Percentiles rank a stretch among this genome's conserved stretches.
These are phyloP conservation scores for Meteorus cinctellus DNA, from an alignment of 2,888 invertebrate genomes.

Conservation along the genomic window DNA sequence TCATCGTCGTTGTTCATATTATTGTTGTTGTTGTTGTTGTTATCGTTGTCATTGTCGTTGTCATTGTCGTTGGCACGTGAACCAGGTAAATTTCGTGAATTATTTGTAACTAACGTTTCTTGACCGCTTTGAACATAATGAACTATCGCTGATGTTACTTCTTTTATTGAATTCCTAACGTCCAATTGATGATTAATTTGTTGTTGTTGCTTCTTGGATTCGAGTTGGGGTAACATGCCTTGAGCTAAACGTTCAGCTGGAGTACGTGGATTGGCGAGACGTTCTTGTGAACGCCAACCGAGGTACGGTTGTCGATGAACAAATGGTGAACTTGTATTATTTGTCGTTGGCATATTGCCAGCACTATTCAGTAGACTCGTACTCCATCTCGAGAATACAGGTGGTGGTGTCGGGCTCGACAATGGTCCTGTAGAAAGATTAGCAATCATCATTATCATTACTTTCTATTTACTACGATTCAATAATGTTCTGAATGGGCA, in stretches of 20 bases:
- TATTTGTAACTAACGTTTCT: slow-evolving; percentile 64
- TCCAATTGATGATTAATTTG: slow-evolving; percentile 72
- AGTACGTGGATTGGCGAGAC: slow-evolving; percentile 84
- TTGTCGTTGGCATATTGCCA: slow-evolving; percentile 73
- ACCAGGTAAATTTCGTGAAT: slow-evolving; percentile 65
- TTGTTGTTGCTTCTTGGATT: slow-evolving; percentile 60
- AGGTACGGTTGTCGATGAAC: slow-evolving; percentile 91
- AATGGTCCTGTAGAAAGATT: slow-evolving; percentile 65
- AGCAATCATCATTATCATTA: neutral
- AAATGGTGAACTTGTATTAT: slow-evolving; percentile 80
- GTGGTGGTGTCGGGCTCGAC: slow-evolving; percentile 73
- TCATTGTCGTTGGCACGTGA: slow-evolving; percentile 68
- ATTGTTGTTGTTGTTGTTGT: slow-evolving; percentile 64
- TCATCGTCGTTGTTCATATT: slow-evolving; percentile 63
- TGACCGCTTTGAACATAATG: slow-evolving; percentile 84
- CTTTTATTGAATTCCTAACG: slow-evolving; percentile 85
- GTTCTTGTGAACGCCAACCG: slow-evolving; percentile 91
- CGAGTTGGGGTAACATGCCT: slow-evolving; percentile 72
- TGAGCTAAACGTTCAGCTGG: slow-evolving; percentile 85
- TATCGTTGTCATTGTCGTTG: slow-evolving; percentile 54
- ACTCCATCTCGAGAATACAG: slow-evolving; percentile 75
- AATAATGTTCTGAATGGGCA: too few species aligned
- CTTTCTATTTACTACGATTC: too few species aligned
- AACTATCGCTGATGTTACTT: slow-evolving; percentile 93
- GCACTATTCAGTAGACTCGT: slow-evolving; percentile 75